Base-by-base conservation (phyloP, 2,797 vertebrate species). In the Chrysocyon brachyurus region DNA sequence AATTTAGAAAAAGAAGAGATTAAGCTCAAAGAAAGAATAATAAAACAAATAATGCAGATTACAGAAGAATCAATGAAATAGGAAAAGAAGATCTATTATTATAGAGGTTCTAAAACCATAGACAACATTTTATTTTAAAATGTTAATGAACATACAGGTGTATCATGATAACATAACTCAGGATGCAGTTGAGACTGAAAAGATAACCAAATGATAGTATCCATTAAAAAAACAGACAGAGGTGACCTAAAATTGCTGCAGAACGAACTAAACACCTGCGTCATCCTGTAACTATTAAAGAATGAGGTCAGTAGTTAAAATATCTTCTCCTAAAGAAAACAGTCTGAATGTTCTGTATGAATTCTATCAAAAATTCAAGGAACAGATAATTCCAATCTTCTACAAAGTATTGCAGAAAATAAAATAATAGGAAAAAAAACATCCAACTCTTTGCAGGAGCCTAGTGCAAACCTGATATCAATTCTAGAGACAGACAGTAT, bases 311-410 rank as follows among this genome's bases (percentile, higher is more conserved):
- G 3, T 14, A 54, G 22, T 46, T 68, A 59, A 82, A 79, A 57
- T 0, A 12, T 21, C 16, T 68, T 64, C 24, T 79, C 28, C 15
- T 70, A 84, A 68, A 68, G 11, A 90, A 91, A 96, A 87, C 66
- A 66, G 6, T 57, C 22, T 56, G 64, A 90, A 81, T 96, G 12
- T n/a, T 90, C 93, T 64, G 7, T 40, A n/a, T 87, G 75, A 59
- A 79, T 73, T 96, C 2, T 87, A 77, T 59, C 22, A 94, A 90
- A 96, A 96, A 66, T 36, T 81, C 57, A 97, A 68, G 33, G 2
- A 75, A 28, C 17, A 77, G 22, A 77, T 82, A 93, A 91, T n/a
- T 81, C 31, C 5, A 91, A 83, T 9, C 24, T 73, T 95, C 68
- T 40, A 77, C 8, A 52, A 90, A 57, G 6, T 78, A 91, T 92